phyloP scores from a whole-genome alignment of 1,140 invertebrate species.

The Diploscapter pachys region DNA sequence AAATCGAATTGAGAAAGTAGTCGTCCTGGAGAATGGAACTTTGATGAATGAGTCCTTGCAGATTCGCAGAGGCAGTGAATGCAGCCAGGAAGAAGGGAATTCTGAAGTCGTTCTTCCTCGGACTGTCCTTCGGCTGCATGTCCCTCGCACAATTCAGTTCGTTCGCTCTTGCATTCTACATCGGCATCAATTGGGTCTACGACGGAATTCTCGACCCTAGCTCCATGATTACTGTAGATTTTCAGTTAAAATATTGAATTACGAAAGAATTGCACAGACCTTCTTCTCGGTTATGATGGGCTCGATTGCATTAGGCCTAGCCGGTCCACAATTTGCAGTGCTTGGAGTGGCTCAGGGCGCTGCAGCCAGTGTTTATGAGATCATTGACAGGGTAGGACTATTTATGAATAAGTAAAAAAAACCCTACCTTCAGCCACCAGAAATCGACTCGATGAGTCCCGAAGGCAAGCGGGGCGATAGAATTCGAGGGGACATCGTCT shows the following conservation, averaged over 20 bases:
- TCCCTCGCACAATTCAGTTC: slow-evolving; percentile 23
- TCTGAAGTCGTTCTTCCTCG: slow-evolving; percentile 25
- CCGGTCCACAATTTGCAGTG: slow-evolving; percentile 49
- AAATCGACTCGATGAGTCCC: slow-evolving; percentile 57
- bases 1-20: slow-evolving; percentile 64
- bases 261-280: background rate
- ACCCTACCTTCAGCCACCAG: slow-evolving; percentile 49
- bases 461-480: slow-evolving; percentile 47
- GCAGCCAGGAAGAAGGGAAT: slow-evolving; percentile 24
- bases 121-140: slow-evolving; percentile 29
- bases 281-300: slow-evolving; percentile 55
- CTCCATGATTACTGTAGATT: slow-evolving; percentile 17
- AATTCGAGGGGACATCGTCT: slow-evolving; percentile 58
- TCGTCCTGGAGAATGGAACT: background rate
- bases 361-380: slow-evolving; percentile 45
- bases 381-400: slow-evolving; percentile 41
- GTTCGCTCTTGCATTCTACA: slow-evolving; percentile 45
- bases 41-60: background rate
- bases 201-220: slow-evolving; percentile 7
- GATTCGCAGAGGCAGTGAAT: slow-evolving; percentile 23
- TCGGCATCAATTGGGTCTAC: slow-evolving; percentile 40
- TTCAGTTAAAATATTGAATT: background rate
- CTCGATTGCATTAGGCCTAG: slow-evolving; percentile 45
- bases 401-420: background rate
- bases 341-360: slow-evolving; percentile 50